phyloP scores from a whole-genome alignment of 1,140 invertebrate species.

The Liolophura sinensis region DNA sequence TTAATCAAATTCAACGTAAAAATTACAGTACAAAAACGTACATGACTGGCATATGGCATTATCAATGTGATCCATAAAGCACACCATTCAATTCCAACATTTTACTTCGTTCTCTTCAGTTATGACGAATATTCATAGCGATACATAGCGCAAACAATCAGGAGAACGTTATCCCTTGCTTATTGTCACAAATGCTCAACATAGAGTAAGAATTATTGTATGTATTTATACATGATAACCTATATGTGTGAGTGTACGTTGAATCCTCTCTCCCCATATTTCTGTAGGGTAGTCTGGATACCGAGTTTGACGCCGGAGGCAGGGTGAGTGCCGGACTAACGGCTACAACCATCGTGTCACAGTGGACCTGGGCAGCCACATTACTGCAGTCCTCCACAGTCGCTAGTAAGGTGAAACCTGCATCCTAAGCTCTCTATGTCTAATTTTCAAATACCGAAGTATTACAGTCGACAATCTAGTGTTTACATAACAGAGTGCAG shows the following conservation, averaged over 20 bases:
- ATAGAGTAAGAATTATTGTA: background rate
- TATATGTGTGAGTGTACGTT: background rate
- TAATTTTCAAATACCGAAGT: too few relatives aligned
- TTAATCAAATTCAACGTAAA: too few relatives aligned
- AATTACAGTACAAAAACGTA: too few relatives aligned
- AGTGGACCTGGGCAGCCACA: constrained; percentile 62
- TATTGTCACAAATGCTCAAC: too few relatives aligned
- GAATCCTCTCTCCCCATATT: constrained; percentile 1
- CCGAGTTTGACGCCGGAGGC: constrained; percentile 59
- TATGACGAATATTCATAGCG: background rate
- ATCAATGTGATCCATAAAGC: too few relatives aligned
- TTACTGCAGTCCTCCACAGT: constrained; percentile 59
- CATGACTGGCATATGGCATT: too few relatives aligned
- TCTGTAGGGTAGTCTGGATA: constrained; percentile 52
- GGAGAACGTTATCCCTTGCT: background rate
- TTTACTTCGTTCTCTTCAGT: background rate
- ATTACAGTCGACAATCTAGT: too few relatives aligned
- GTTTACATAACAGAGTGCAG: too few relatives aligned
- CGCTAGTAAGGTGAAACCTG: constrained; percentile 40
- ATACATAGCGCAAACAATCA: background rate
- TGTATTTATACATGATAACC: background rate
- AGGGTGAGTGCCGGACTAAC: constrained; percentile 57
- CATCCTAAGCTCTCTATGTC: background rate
- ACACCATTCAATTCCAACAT: too few relatives aligned
- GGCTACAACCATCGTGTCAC: constrained; percentile 58